Base-by-base conservation (phyloP, 2,113 vertebrate genomes). In the Fulmarus glacialis region DNA sequence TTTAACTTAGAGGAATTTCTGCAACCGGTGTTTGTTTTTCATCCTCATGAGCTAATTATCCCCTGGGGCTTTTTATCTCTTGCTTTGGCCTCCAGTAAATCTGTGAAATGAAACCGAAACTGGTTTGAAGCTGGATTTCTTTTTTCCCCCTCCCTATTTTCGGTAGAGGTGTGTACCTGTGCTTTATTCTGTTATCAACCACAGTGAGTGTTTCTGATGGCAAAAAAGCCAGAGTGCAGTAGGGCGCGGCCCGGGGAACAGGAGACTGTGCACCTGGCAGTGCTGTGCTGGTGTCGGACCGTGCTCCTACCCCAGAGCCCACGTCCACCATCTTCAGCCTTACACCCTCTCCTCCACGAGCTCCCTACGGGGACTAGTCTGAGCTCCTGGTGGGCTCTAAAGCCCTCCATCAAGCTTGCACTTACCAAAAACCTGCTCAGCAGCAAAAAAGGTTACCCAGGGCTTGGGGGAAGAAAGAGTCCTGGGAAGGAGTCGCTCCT, bases 191-290 rank as follows among this genome's bases (percentile, higher is more conserved):
- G 36, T 87, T 47, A 34, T 3, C 64, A 56, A 9, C 43, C 43
- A 38, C 2, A 0, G 22, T 1, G 4, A 71, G 27, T 0, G 0
- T 56, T 77, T 81, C 55, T 66, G 58, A 15, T 2, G 3, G 16
- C 15, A 30, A 26, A 62, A 6, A 53, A 59, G 15, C 6, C 48
- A n/a, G 63, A 77, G 34, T 1, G 1, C 1, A 0, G 82, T 7
- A 22, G 48, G 38, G 34, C 1, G 0, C 81, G 30, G 36, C 45
- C 45, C 10, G 27, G 42, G 60, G 38, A 15, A 20, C 0, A 1
- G 36, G 45, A 71, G 67, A 60, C 4, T n/a, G 26, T 4, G 30
- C 22, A 32, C 53, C 18, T 52, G 26, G 27, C 29, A 16, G 29
- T 1, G n/a, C 63, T 38, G 59, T 21, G 1, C 24, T 16, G 50